Evolutionary conservation across 1,140 invertebrate genomes (phyloP).

Genomic region (Euwallacea fornicatus): DNA sequence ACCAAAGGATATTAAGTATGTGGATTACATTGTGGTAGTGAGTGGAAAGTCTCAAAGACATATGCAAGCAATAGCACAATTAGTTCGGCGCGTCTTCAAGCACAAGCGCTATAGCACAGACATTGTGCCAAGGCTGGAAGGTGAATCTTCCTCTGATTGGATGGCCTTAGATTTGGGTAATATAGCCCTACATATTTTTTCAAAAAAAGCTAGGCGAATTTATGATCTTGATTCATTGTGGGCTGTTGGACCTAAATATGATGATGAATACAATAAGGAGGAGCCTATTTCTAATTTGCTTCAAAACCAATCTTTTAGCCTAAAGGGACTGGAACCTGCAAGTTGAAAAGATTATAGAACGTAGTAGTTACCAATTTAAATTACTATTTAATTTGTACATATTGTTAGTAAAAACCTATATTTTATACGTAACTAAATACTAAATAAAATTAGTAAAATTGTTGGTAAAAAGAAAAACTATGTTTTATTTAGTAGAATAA

Average conservation of each 20-base stretch:
- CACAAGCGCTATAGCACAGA: constrained; percentile 68
- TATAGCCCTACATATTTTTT: constrained; percentile 89
- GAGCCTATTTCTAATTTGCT: constrained; percentile 62
- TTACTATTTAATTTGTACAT: too few species aligned
- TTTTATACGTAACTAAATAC: too few species aligned
- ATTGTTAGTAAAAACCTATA: too few species aligned
- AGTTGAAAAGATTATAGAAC: background rate
- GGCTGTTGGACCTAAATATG: constrained; percentile 81
- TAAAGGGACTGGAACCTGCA: constrained; percentile 63
- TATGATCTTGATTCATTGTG: constrained; percentile 92
- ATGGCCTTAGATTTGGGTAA: constrained; percentile 90
- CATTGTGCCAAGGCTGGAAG: constrained; percentile 74
- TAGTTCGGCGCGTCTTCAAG: constrained; percentile 80
- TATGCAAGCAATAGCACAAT: constrained; percentile 70
- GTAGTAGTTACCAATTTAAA: too few species aligned
- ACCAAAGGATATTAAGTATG: constrained; percentile 72
- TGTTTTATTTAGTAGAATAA: too few species aligned
- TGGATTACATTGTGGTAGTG: constrained; percentile 48
- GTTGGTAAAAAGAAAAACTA: too few species aligned
- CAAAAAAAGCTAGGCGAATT: constrained; percentile 63
- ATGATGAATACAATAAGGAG: constrained; percentile 66
- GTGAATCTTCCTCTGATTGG: constrained; percentile 76
- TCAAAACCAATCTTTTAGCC: constrained; percentile 64
- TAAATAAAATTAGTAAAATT: too few species aligned
- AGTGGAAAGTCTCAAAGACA: constrained; percentile 47